A percentile compares a stretch with the other conserved stretches of the same genome.
These are phyloP conservation scores for Toxotes chatareus DNA, from an alignment of 2,113 vertebrate genomes.

Conservation along the genomic window DNA sequence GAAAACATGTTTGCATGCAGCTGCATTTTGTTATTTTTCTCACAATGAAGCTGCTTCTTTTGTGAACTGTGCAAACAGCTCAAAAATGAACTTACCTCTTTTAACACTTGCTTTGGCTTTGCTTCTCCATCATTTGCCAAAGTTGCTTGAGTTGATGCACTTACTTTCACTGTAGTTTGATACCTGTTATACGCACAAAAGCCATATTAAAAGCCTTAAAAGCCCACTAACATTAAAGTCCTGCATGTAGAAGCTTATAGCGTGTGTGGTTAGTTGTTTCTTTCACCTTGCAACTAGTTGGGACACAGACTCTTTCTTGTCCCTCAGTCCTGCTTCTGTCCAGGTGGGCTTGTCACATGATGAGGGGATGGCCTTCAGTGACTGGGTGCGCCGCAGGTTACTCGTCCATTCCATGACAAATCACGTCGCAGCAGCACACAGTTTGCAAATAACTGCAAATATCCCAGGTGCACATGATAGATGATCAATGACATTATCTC, in stretches of 20 bases:
- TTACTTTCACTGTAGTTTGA: constrained; percentile 76
- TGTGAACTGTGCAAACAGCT: background rate
- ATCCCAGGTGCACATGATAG: background rate
- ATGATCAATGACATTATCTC: background rate
- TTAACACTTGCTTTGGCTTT: constrained; percentile 43
- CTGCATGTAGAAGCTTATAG: background rate
- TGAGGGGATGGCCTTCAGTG: constrained; percentile 67
- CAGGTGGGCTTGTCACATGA: constrained; percentile 51
- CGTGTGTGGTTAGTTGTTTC: background rate
- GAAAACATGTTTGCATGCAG: background rate
- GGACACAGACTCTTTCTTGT: constrained; percentile 84
- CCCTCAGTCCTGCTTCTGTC: constrained; percentile 61
- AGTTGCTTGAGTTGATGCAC: constrained; percentile 31
- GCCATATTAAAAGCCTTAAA: background rate
- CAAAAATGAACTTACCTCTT: constrained; percentile 70
- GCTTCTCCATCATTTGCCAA: constrained; percentile 20
- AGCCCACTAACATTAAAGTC: background rate
- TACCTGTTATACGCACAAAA: constrained; percentile 80
- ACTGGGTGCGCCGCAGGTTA: constrained; percentile 76
- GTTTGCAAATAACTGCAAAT: background rate
- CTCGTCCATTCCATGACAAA: constrained; percentile 79
- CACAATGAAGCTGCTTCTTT: background rate
- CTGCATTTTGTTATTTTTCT: background rate
- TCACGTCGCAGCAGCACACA: constrained; percentile 8
- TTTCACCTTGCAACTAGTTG: constrained; percentile 85